Evolutionary conservation across 1,140 invertebrate genomes (phyloP).

Genomic region (Chlorops oryzae): DNA sequence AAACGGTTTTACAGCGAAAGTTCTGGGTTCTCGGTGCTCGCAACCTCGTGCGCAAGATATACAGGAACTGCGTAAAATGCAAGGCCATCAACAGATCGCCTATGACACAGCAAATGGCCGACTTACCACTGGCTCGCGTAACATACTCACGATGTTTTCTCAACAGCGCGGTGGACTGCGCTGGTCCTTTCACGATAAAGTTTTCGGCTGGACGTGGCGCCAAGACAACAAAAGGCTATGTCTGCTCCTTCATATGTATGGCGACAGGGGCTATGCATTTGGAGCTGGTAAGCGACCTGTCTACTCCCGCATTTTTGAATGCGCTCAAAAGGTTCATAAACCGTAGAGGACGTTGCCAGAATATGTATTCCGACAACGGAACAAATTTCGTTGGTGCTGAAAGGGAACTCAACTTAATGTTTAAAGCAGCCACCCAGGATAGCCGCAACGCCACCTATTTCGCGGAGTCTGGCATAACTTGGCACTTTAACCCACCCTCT

Average conservation of each 20-base stretch:
- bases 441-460: too few species aligned
- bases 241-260: neutral
- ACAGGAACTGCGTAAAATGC: neutral
- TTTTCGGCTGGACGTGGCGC: neutral
- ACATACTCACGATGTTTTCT: neutral
- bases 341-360: neutral
- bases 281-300: neutral
- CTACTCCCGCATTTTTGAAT: neutral
- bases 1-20: neutral
- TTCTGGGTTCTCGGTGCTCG: too few species aligned
- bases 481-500: constrained; percentile 5
- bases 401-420: neutral
- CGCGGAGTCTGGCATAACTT: constrained; percentile 1
- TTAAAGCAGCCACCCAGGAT: neutral
- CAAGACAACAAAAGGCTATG: neutral
- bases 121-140: neutral
- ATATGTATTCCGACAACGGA: constrained; percentile 6
- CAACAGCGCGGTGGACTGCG: neutral
- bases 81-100: too few species aligned
- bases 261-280: neutral
- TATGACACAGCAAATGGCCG: too few species aligned
- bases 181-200: neutral
- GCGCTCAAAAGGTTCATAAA: neutral
- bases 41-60: neutral
- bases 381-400: constrained; percentile 2